A percentile compares a stretch with the other conserved stretches of the same genome.
Conservation (phyloP, 1,140 invertebrate genomes). For the Hycleus phaleratus region DNA sequence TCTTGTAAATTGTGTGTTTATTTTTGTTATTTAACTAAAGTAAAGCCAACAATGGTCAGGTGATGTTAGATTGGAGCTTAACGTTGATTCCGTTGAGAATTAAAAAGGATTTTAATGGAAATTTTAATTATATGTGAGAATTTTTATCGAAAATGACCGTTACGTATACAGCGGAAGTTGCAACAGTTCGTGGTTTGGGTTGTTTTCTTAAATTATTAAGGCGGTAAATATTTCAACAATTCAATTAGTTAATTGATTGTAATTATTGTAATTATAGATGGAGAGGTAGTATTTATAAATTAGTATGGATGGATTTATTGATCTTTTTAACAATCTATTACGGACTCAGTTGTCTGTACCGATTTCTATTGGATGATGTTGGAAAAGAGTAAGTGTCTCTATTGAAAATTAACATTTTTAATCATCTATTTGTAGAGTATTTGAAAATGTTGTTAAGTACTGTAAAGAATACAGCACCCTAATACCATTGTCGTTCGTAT, state of each 20-base stretch:
- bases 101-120: too few relatives aligned
- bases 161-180: constrained; percentile 81
- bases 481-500: constrained; percentile 64
- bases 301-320: constrained; percentile 61
- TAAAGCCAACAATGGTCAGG: too few relatives aligned
- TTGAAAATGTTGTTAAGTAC: constrained; percentile 58
- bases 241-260: not conserved
- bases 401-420: constrained; percentile 60
- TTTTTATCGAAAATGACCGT: constrained; percentile 61
- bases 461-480: constrained; percentile 63
- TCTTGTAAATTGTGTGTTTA: too few relatives aligned
- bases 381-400: constrained; percentile 49
- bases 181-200: constrained; percentile 76
- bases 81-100: too few relatives aligned
- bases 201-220: constrained; percentile 74
- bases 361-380: constrained; percentile 46
- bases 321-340: constrained; percentile 58
- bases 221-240: constrained; percentile 19
- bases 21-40: too few relatives aligned
- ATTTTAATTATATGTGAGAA: too few relatives aligned
- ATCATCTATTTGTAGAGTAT: constrained; percentile 56
- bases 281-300: constrained; percentile 66
- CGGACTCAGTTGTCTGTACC: constrained; percentile 51
- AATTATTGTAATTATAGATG: constrained; percentile 50
- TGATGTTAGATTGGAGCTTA: too few relatives aligned